Percentiles rank a stretch among this genome's conserved stretches.
These are phyloP conservation scores for Paraplagusia blochii DNA, from an alignment of 2,113 vertebrate species.

Conservation along the genomic window DNA sequence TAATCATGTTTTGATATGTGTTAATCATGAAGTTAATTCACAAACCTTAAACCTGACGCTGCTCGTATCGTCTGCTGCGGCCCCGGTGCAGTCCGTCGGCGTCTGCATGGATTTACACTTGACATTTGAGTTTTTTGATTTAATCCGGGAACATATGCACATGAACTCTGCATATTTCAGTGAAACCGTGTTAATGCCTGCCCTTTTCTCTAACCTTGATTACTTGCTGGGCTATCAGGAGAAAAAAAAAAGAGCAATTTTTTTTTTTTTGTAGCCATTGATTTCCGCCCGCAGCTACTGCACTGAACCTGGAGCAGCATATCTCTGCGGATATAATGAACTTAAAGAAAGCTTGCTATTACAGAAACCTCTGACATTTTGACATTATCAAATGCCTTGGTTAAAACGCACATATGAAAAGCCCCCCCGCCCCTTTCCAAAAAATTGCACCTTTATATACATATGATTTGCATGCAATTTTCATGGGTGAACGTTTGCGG, in stretches of 20 bases:
- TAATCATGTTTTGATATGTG: constrained; percentile 19
- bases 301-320: constrained; percentile 58
- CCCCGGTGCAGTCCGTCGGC: constrained; percentile 39
- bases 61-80: constrained; percentile 39
- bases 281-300: constrained; percentile 67
- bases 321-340: constrained; percentile 69
- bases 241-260: constrained; percentile 45
- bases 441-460: constrained; percentile 35
- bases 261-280: constrained; percentile 74
- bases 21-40: constrained; percentile 35
- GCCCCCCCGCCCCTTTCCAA: no score
- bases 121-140: constrained; percentile 72
- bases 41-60: constrained; percentile 19
- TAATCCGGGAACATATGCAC: constrained; percentile 67
- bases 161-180: constrained; percentile 70
- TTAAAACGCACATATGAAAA: constrained; percentile 61
- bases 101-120: constrained; percentile 66
- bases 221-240: constrained; percentile 64
- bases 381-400: constrained; percentile 71
- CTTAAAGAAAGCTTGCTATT: constrained; percentile 64
- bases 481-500: constrained; percentile 37
- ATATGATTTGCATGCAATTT: constrained; percentile 65
- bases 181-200: constrained; percentile 66
- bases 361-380: constrained; percentile 71
- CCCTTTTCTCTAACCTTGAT: constrained; percentile 72